Evolutionary conservation across 2,888 invertebrate species (phyloP), one percentile per base, ranked within the genome.

Genomic region (Mythimna vitellina): DNA sequence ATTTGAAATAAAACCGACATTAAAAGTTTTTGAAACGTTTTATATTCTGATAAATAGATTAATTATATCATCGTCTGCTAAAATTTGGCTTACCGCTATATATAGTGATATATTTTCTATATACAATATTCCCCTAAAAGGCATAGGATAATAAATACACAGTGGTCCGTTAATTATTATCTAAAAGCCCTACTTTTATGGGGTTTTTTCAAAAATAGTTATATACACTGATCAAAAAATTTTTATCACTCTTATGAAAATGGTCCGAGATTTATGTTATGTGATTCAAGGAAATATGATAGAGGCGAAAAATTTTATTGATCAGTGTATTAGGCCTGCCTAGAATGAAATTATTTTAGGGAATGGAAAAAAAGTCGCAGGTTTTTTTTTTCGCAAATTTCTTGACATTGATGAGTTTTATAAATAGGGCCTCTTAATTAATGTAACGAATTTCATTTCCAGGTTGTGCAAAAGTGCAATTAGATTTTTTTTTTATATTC

Each of bases 141-240:
- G 93, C 92, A 89, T 92, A 92, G 90, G 89, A 92, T 92, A 87
- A 91, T 89, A 89, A 92, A 91, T 92, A 93, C 91, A 91, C 90
- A 89, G 89, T 94, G 94, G 94, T 94, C 94, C 94, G 89, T 93
- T 91, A 85, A 90, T 85, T 88, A 87, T 89, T 85, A 85, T 83
- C 84, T 88, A 89, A 82, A 85, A 86, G 76, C 82, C 78, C 82
- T 79, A 80, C 74, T 80, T 75, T 77, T 73, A 83, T 86, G 90
- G 89, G 89, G 87, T 87, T 89, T 73, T 73, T 71, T 76, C 35
- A 60, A 84, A 89, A 89, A 88, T 87, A 87, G 86, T 85, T 46
- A 5, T 14, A 65, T 77, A 82, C 38, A 53, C 29, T 66, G 56
- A 74, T 54, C 22, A 54, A 63, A 57, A 78, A 62, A 17, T 8